A percentile compares a stretch with the other conserved stretches of the same genome.
phyloP scores from a whole-genome alignment of 2,888 invertebrate genomes.

The Polietes domitor region DNA sequence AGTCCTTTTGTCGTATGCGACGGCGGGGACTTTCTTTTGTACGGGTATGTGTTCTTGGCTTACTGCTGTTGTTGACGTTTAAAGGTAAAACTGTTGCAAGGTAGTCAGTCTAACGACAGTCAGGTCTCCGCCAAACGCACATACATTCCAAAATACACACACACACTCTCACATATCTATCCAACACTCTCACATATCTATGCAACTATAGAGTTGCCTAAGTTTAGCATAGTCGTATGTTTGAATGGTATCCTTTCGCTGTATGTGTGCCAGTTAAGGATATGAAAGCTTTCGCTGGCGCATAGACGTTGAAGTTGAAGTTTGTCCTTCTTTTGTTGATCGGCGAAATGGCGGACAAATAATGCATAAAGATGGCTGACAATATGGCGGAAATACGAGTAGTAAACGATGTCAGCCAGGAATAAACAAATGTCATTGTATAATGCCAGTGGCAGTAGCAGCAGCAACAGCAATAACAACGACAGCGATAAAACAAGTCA shows the following conservation, averaged over 20 bases:
- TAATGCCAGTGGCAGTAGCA: constrained; percentile 14
- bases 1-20: not conserved
- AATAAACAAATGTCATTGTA: constrained; percentile 56
- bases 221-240: not conserved
- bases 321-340: constrained; percentile 17
- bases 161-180: too few species aligned
- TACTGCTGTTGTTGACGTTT: constrained; percentile 43
- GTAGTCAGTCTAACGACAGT: constrained; percentile 57
- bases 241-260: not conserved
- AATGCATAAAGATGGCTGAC: constrained; percentile 60
- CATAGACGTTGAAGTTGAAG: not conserved
- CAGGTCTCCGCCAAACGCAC: too few species aligned
- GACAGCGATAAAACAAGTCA: too few species aligned
- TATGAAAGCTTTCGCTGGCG: not conserved
- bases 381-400: constrained; percentile 67
- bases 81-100: constrained; percentile 56
- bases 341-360: constrained; percentile 58
- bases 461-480: constrained; percentile 2
- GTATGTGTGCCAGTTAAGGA: constrained; percentile 22
- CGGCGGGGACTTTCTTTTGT: not conserved
- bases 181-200: too few species aligned
- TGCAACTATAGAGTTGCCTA: too few species aligned
- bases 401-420: constrained; percentile 58
- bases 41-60: not conserved
- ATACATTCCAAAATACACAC: not conserved